These are phyloP conservation scores for Cenopis cana DNA, from an alignment of 2,888 invertebrate species.

Conservation along the genomic window DNA sequence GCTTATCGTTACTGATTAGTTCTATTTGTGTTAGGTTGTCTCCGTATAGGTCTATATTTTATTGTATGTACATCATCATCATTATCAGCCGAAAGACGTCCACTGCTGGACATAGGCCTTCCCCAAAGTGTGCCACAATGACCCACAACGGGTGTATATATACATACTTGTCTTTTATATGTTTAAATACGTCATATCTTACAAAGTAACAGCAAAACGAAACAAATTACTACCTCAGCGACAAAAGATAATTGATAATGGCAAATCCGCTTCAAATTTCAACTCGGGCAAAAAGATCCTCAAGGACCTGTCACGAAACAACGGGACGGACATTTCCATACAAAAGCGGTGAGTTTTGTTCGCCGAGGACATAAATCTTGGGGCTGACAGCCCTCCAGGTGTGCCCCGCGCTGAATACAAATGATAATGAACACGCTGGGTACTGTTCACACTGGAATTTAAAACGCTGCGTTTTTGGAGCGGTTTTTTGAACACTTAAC, in stretches of 20 bases:
- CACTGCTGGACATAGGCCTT: no score
- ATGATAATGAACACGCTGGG: slow-evolving; percentile 73
- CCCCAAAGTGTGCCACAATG: no score
- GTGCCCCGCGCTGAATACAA: slow-evolving; percentile 72
- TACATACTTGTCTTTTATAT: no score
- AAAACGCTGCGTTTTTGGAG: slow-evolving; percentile 45
- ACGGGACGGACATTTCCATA: slow-evolving; percentile 65
- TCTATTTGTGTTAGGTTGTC: no score
- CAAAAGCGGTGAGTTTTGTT: slow-evolving; percentile 70
- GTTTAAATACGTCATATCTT: no score
- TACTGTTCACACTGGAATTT: slow-evolving; percentile 52
- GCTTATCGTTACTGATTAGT: no score
- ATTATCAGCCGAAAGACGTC: no score
- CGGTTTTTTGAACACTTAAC: background rate
- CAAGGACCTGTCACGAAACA: slow-evolving; percentile 48
- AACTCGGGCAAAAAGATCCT: slow-evolving; percentile 49
- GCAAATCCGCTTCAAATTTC: slow-evolving; percentile 43
- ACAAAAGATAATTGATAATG: slow-evolving; percentile 42
- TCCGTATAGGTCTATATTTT: no score
- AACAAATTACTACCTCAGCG: slow-evolving; percentile 20
- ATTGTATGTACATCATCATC: no score
- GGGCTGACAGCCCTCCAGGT: slow-evolving; percentile 73
- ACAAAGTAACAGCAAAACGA: slow-evolving; percentile 19
- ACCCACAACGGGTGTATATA: no score
- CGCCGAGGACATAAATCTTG: slow-evolving; percentile 72